Percentiles rank a stretch among this genome's conserved stretches.
phyloP scores from a whole-genome alignment of 1,140 invertebrate genomes.

The Acromyrmex echinatior region DNA sequence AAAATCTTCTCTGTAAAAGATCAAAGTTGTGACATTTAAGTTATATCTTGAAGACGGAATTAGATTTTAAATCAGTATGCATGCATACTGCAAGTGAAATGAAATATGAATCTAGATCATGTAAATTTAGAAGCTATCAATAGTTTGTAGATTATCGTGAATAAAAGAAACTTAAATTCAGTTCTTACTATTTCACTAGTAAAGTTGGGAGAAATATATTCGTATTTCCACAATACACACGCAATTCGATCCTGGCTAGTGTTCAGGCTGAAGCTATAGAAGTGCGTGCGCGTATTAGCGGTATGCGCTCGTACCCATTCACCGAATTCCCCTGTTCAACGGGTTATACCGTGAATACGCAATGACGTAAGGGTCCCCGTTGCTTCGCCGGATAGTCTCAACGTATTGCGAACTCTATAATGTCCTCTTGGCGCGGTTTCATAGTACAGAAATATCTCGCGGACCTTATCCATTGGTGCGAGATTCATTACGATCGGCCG shows the following conservation, averaged over 20 bases:
- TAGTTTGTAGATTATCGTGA: not conserved
- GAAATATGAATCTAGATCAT: conserved; percentile 10
- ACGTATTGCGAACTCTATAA: conserved; percentile 44
- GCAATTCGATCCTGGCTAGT: conserved; percentile 33
- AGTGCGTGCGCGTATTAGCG: conserved; percentile 57
- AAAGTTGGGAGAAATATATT: conserved; percentile 35
- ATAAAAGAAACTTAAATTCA: not conserved
- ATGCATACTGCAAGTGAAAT: not conserved
- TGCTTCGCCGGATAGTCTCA: conserved; percentile 37
- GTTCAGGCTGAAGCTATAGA: conserved; percentile 41
- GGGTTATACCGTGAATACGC: conserved; percentile 81
- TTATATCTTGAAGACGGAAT: not conserved
- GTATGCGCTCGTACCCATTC: conserved; percentile 78
- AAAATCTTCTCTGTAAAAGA: not conserved
- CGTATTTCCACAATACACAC: conserved; percentile 10
- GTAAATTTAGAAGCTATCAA: conserved; percentile 16
- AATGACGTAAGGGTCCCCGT: conserved; percentile 79
- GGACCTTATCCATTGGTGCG: conserved; percentile 62
- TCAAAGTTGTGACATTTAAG: not conserved
- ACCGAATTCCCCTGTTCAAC: conserved; percentile 84
- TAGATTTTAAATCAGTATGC: not conserved
- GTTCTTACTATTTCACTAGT: not conserved
- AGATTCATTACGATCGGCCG: conserved; percentile 78
- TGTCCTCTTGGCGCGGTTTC: conserved; percentile 1
- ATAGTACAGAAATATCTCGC: conserved; percentile 58